Percentiles rank a stretch among this genome's conserved stretches.
Evolutionary conservation across 2,113 vertebrate species (phyloP).

Genomic region (Lophius piscatorius): DNA sequence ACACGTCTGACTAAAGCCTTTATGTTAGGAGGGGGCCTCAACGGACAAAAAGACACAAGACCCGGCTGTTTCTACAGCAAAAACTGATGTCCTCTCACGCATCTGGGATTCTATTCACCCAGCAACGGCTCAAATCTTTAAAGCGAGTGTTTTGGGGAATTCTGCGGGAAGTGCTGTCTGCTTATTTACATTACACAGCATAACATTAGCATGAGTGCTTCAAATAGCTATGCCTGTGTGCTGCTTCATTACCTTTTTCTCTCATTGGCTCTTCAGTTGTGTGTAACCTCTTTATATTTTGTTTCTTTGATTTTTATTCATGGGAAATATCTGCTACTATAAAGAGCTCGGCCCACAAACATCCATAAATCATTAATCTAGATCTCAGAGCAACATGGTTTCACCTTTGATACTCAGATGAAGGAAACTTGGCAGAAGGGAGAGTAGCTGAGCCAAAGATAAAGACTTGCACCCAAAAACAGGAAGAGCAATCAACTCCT

Average conservation of each 20-base stretch:
- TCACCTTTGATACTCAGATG: constrained; percentile 62
- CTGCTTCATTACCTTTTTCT: too few species aligned
- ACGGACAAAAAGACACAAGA: constrained; percentile 71
- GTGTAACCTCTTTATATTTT: constrained; percentile 2
- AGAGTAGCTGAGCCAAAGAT: constrained; percentile 29
- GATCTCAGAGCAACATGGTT: constrained; percentile 7
- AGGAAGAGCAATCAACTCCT: constrained; percentile 70
- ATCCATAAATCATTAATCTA: constrained; percentile 33
- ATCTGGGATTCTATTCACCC: constrained; percentile 62
- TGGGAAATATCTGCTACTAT: constrained; percentile 4
- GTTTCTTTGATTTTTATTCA: constrained; percentile 8
- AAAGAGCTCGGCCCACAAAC: constrained; percentile 9
- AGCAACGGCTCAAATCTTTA: constrained; percentile 47
- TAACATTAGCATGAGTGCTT: not conserved
- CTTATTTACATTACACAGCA: constrained; percentile 2
- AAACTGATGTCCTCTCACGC: constrained; percentile 39
- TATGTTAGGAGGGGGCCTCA: constrained; percentile 59
- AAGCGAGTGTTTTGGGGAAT: not conserved
- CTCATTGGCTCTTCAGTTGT: not conserved
- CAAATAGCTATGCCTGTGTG: constrained; percentile 2
- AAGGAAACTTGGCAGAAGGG: constrained; percentile 57
- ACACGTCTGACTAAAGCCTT: constrained; percentile 69
- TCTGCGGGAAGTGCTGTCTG: constrained; percentile 3
- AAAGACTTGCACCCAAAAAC: too few species aligned
- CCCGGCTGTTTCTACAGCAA: constrained; percentile 51